A percentile compares a stretch with the other conserved stretches of the same genome.
Evolutionary conservation across 2,888 invertebrate genomes (phyloP).

Genomic region (Phaedon cochleariae): DNA sequence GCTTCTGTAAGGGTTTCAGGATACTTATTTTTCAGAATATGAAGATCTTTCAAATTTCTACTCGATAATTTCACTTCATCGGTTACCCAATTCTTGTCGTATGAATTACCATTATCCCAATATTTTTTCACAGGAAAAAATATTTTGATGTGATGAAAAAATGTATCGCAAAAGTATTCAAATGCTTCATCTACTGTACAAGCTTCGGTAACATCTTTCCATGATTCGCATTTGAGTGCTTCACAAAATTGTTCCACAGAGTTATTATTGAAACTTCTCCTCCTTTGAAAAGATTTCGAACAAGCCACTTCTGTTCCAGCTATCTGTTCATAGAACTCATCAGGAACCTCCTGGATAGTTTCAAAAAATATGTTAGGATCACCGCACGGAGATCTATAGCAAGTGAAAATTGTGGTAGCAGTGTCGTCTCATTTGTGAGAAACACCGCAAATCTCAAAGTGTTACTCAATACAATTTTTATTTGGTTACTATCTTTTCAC

Average conservation of each 20-base stretch:
- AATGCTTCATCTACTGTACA: background rate
- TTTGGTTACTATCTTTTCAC: constrained; percentile 4
- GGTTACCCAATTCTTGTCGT: background rate
- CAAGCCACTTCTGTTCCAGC: too few relatives aligned
- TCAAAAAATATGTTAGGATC: background rate
- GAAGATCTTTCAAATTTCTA: background rate
- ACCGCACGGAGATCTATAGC: constrained; percentile 12
- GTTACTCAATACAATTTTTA: constrained; percentile 4
- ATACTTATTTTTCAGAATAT: background rate
- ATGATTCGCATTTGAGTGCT: background rate
- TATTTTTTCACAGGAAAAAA: constrained; percentile 2
- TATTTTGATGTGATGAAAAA: background rate
- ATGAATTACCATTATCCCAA: background rate
- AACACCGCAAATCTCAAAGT: constrained; percentile 18
- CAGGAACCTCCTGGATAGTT: background rate
- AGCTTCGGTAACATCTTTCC: background rate
- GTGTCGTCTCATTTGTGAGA: background rate
- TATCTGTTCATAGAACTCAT: background rate
- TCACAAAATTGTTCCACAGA: background rate
- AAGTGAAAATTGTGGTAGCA: constrained; percentile 4
- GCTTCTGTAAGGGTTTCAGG: too few relatives aligned
- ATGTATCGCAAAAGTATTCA: background rate
- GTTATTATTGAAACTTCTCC: background rate
- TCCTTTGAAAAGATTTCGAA: background rate
- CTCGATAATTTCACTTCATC: background rate